Base-by-base conservation (phyloP, 2,888 invertebrate species). In the Platynereis dumerilii region DNA sequence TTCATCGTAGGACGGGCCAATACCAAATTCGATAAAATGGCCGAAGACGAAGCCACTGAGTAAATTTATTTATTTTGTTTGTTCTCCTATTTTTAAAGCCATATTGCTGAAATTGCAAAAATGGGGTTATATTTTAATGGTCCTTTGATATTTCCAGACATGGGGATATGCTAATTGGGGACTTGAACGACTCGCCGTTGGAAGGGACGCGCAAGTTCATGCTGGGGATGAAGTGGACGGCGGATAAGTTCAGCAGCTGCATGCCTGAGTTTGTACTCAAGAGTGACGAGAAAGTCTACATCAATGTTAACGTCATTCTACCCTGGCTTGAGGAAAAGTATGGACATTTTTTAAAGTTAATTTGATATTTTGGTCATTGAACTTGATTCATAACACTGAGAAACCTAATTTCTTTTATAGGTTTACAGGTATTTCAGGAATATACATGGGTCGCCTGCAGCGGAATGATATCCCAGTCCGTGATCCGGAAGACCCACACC, bases 161-260 rank as follows among this genome's bases (percentile, higher is more conserved):
- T 55, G 55, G 55, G 26, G 26, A 55, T 24, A 28, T 24, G 26
- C n/a, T 55, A 24, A 20, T 17, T 5, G 55, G 55, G 5, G 55
- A 55, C n/a, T 55, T 55, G 7, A 24, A 2, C 26, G 27, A 55
- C 55, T 62, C 59, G 12, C 65, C 61, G 7, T 65, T 69, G 26
- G 70, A 72, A 48, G 60, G 58, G 39, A 71, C 72, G 1, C 39
- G 72, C 15, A 73, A 73, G 55, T 60, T 69, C 53, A 63, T 74
- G 64, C 27, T 69, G 57, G 66, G 48, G 12, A 27, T 73, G 29
- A 63, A 60, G 24, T 73, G 70, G 70, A 22, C 62, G 22, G 55
- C 42, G 22, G 64, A 58, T 22, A n/a, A 57, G 27, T 17, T 53
- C 24, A 22, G 59, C 3, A 24, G n/a, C 17, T 72, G 71, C 34